These are phyloP conservation scores for Salticus scenicus DNA, from an alignment of 2,888 invertebrate species.

Conservation along the genomic window DNA sequence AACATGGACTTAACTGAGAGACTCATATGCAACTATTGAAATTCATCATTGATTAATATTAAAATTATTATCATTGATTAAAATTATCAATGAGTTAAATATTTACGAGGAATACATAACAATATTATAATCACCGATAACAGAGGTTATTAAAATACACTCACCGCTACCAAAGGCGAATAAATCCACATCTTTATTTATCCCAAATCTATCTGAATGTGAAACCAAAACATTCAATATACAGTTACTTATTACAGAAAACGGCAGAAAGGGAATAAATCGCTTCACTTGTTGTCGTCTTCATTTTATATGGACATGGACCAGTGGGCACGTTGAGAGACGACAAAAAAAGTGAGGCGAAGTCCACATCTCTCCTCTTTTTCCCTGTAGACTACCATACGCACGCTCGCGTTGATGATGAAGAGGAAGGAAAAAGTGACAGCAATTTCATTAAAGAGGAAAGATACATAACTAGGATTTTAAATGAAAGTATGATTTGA, in stretches of 20 bases:
- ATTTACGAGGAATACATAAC: too few species aligned
- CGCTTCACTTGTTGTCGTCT: constrained; percentile 52
- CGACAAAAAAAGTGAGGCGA: neutral
- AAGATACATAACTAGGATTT: too few species aligned
- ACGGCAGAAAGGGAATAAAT: constrained; percentile 43
- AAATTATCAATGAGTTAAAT: too few species aligned
- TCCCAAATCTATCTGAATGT: neutral
- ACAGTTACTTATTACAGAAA: constrained; percentile 10
- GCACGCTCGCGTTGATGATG: neutral
- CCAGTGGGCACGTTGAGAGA: neutral
- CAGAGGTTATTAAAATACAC: too few species aligned
- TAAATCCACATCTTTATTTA: constrained; percentile 4
- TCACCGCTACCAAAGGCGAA: neutral
- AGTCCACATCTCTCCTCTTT: constrained; percentile 14
- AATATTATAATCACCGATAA: too few species aligned
- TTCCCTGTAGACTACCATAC: constrained; percentile 43
- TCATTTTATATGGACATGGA: constrained; percentile 51
- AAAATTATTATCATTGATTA: too few species aligned
- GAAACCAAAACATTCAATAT: neutral
- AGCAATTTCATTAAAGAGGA: too few species aligned
- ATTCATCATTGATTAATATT: too few species aligned
- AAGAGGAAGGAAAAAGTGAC: constrained; percentile 2
- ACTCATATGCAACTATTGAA: too few species aligned
- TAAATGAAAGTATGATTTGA: too few species aligned
- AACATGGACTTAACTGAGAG: too few species aligned